Conservation (phyloP, 2,113 vertebrate species). For the Pachypanchax playfairii region DNA sequence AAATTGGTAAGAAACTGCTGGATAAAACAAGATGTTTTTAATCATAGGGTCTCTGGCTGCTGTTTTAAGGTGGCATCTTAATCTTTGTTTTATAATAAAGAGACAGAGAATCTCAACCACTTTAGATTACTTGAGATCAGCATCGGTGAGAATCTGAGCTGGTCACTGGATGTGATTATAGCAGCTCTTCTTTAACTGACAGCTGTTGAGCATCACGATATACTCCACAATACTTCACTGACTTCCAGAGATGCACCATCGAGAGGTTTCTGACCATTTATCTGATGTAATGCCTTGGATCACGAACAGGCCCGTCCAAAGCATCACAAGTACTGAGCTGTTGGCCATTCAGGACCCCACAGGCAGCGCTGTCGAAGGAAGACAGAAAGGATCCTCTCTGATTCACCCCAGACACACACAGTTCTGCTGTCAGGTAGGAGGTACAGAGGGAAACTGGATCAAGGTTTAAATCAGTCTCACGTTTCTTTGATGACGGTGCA, state of each 20-base stretch:
- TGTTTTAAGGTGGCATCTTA: neutral
- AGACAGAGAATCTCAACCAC: neutral
- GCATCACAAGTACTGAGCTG: neutral
- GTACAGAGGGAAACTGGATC: neutral
- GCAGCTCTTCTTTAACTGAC: neutral
- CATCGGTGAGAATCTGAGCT: neutral
- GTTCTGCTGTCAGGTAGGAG: neutral
- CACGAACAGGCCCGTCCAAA: neutral
- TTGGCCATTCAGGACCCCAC: conserved; percentile 4
- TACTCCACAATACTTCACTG: neutral
- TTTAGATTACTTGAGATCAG: neutral
- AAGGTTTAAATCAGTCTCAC: no score
- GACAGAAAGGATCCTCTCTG: conserved; percentile 2
- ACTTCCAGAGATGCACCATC: neutral
- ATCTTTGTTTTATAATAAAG: neutral
- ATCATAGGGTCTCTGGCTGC: neutral
- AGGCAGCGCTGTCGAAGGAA: neutral
- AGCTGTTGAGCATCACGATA: neutral
- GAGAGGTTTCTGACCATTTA: neutral
- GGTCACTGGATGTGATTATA: neutral
- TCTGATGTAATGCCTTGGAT: neutral
- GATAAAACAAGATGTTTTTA: neutral
- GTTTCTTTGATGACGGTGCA: no score
- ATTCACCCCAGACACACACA: neutral
- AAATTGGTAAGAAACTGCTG: neutral